These are phyloP conservation scores for Vannuccia rotundouncinata DNA, from an alignment of 2,888 invertebrate species.

Conservation along the genomic window DNA sequence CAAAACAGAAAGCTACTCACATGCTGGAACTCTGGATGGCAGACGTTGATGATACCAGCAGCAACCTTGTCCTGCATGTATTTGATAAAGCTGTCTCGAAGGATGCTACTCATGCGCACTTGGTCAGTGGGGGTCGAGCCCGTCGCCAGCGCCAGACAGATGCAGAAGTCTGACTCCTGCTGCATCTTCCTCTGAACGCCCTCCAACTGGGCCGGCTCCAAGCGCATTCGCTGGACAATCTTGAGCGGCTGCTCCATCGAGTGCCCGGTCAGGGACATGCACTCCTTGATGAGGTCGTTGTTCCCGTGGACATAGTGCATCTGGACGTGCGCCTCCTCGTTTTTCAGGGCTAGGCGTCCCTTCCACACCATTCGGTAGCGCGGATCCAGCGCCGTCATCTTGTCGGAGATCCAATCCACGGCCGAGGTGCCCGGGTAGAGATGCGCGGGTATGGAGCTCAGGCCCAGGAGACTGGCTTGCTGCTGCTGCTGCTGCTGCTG, in stretches of 20 bases:
- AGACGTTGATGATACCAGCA: slow-evolving; percentile 91
- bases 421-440: background rate
- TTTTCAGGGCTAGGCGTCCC: slow-evolving; percentile 84
- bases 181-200: slow-evolving; percentile 93
- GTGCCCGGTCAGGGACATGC: slow-evolving; percentile 63
- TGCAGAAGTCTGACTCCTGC: slow-evolving; percentile 91
- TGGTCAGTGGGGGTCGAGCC: slow-evolving; percentile 86
- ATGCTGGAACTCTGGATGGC: slow-evolving; percentile 64
- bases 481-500: slow-evolving; percentile 41
- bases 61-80: slow-evolving; percentile 94
- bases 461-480: background rate
- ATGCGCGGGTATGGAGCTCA: background rate
- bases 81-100: slow-evolving; percentile 84
- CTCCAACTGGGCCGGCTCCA: slow-evolving; percentile 88
- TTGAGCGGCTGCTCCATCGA: slow-evolving; percentile 60
- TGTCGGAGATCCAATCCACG: slow-evolving; percentile 32
- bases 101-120: slow-evolving; percentile 75
- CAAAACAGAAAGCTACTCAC: slow-evolving; percentile 80
- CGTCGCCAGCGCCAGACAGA: slow-evolving; percentile 86
- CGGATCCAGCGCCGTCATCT: slow-evolving; percentile 58
- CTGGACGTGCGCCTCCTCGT: slow-evolving; percentile 91
- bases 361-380: slow-evolving; percentile 96
- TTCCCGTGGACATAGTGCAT: slow-evolving; percentile 97
- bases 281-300: slow-evolving; percentile 76
- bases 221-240: slow-evolving; percentile 92